Conservation (phyloP, 2,888 invertebrate species). For the Brachynemurus nebulosus region DNA sequence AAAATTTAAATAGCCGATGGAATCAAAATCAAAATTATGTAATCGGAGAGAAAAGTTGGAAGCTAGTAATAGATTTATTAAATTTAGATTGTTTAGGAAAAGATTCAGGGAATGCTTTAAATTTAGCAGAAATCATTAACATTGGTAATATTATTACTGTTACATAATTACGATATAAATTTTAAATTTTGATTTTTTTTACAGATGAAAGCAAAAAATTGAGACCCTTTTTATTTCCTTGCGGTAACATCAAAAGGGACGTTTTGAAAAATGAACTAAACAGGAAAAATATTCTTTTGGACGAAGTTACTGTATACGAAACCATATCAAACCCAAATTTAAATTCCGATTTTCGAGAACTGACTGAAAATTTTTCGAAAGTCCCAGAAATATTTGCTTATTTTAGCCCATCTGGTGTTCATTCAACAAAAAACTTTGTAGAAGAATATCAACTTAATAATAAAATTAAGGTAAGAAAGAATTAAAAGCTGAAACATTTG, state of each 20-base stretch:
- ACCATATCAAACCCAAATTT: constrained; percentile 35
- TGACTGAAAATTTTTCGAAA: constrained; percentile 25
- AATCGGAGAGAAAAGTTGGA: constrained; percentile 40
- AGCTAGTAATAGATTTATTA: constrained; percentile 31
- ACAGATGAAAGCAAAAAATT: constrained; percentile 26
- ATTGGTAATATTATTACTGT: constrained; percentile 31
- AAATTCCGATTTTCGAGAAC: constrained; percentile 29
- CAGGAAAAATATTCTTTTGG: constrained; percentile 30
- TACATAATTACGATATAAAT: no score
- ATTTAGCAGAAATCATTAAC: constrained; percentile 35
- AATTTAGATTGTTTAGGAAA: constrained; percentile 35
- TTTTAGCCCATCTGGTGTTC: constrained; percentile 44
- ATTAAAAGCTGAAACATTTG: not conserved
- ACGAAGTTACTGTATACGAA: constrained; percentile 38
- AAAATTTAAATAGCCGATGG: constrained; percentile 25
- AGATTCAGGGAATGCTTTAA: constrained; percentile 39
- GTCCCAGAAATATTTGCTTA: constrained; percentile 39
- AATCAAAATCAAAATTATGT: constrained; percentile 33
- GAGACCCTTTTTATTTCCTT: constrained; percentile 38
- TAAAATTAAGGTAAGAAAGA: constrained; percentile 13
- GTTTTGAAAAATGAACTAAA: constrained; percentile 32
- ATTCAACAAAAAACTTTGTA: constrained; percentile 32
- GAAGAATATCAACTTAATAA: constrained; percentile 24
- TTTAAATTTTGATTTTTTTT: constrained; percentile 13
- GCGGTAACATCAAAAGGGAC: constrained; percentile 40